Evolutionary conservation across 2,797 vertebrate genomes (phyloP), one percentile per base, ranked within the genome.

Genomic region (Phrynocephalus forsythii): DNA sequence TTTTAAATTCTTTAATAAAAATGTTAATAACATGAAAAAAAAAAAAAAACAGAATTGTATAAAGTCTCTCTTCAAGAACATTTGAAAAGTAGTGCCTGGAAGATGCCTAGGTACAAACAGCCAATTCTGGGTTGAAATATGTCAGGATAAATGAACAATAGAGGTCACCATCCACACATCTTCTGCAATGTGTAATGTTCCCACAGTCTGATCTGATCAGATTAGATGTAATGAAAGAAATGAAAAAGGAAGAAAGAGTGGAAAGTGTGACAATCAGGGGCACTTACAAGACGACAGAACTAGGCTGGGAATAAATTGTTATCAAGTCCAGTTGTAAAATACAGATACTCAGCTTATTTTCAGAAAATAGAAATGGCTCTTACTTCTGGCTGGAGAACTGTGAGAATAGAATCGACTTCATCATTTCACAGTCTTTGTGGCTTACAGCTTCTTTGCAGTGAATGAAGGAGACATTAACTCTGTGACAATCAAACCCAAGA

Each of bases 181-280:
- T 28, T n/a, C 56, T 33, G 1, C 63, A 83, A 4, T 2, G 38
- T 2, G 87, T 63, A 6, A 78, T 85, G 83, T 18, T 82, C 18
- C 24, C 85, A 0, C 0, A 85, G 79, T 66, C 87, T 82, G 82
- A 73, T 0, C 2, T 67, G 66, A 5, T 5, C 0, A 86, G 67
- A 50, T 7, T 78, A 28, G 50, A 86, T 84, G 89, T 86, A 83
- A 73, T 50, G 60, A 3, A 87, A 79, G 26, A 82, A 81, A 48
- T 33, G 82, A 77, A 56, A 63, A 50, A 8, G 33, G 50, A 75
- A 73, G 4, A 30, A 92, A 60, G 2, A 18, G 16, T 85, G 63
- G 4, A 30, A 92, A 60, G 1, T 24, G 16, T 85, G 63, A 8
- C 87, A 48, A 5, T 15, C 24, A 85, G 60, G n/a, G 83, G 71